Evolutionary conservation across 2,797 vertebrate genomes (phyloP), one percentile per base, ranked within the genome.

Genomic region (Numenius phaeopus): DNA sequence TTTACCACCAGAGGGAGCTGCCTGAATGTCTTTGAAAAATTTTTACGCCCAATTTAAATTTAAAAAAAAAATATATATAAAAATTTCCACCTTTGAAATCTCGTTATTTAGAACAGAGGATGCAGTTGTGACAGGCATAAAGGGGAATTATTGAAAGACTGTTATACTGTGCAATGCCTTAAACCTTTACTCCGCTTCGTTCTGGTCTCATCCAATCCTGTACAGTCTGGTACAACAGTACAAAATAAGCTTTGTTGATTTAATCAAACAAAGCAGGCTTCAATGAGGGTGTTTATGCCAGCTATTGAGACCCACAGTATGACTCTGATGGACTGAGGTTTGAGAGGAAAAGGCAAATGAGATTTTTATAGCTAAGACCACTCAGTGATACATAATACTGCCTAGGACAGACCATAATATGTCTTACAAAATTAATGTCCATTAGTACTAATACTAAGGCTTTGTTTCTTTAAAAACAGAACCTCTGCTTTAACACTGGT

Each of bases 1-100:
- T 86, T 50, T 37, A 52, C 93, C 97, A 96, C 94, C 87, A 96
- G 97, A 97, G 96, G 10, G 97, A 49, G 83, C 83, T 44, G 72
- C 72, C 78, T 12, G 94, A 93, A 97, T 78, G 64, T 21, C 84
- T 91, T 46, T 89, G 44, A 62, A 70, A 62, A 9, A 21, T 4
- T 80, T 49, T 27, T 20, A 26, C 3, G 46, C 16, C 15, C 37
- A 20, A 44, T 58, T 86, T 24, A 17, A 69, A 73, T 37, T 14
- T 2, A 17, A 26, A 26, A 1, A 3, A 18, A 23, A 26, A 1
- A 44, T 7, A 37, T 7, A 37, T 37, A 47, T 22, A 22, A 22
- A 40, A 40, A 69, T 14, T 4, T 32, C 26, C 55, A 34, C 42
- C 39, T 66, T 78, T 64, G 66, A 90, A 95, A 65, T 20, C n/a